Percentiles rank a stretch among this genome's conserved stretches.
Conservation (phyloP, 2,888 invertebrate species). For the Caenorhabditis sinica region DNA sequence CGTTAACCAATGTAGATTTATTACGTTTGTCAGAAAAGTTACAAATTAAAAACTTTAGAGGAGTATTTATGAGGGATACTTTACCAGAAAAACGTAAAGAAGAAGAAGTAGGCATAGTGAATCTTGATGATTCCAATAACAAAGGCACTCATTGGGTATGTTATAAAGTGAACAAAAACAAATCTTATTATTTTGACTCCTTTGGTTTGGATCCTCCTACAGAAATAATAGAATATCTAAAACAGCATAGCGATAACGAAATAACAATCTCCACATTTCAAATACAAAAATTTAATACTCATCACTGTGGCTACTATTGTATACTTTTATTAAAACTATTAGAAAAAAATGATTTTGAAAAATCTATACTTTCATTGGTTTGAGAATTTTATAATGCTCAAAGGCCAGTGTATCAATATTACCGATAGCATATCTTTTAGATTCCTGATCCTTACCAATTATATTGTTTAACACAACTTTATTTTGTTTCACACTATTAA, state of each 20-base stretch:
- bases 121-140: slow-evolving; percentile 27
- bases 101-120: slow-evolving; percentile 55
- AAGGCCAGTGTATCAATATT: too few species aligned
- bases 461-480: too few species aligned
- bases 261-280: slow-evolving; percentile 17
- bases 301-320: slow-evolving; percentile 24
- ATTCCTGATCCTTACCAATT: too few species aligned
- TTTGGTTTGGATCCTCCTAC: too few species aligned
- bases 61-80: too few species aligned
- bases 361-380: not conserved
- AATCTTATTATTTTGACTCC: not conserved
- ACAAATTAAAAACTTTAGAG: not conserved
- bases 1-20: not conserved
- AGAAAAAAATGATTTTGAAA: slow-evolving; percentile 22
- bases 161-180: slow-evolving; percentile 25
- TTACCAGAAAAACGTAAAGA: slow-evolving; percentile 6
- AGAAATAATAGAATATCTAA: too few species aligned
- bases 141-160: slow-evolving; percentile 62
- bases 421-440: too few species aligned
- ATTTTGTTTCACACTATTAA: too few species aligned
- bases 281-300: slow-evolving; percentile 19
- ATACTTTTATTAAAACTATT: slow-evolving; percentile 13
- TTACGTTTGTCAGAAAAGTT: not conserved
- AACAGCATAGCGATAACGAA: not conserved
- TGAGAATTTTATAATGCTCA: too few species aligned